Base-by-base conservation (phyloP, 1,140 invertebrate species). In the Drosophila carrolli region DNA sequence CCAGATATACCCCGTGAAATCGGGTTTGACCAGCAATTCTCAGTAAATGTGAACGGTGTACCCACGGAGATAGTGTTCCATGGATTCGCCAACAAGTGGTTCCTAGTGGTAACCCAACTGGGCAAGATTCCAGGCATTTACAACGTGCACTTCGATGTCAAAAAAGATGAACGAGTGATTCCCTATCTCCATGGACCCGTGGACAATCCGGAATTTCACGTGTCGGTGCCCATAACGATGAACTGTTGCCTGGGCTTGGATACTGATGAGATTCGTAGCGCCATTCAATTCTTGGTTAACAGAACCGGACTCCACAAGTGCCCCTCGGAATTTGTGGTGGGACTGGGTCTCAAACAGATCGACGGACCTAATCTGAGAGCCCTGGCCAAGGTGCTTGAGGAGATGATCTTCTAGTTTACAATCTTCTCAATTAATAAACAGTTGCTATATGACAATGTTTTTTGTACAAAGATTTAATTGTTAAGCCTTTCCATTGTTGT, bases 271-370 rank as follows among this genome's bases (percentile, higher is more conserved):
- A 53, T 56, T 0, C 82, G 89, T 14, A 86, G 91, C 40, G 91
- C 63, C 14, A 90, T 92, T 6, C 91, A 92, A 32, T 92, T 90
- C 6, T 46, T 92, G 43, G 59, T 92, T 1, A 92, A 92, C 47
- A 78, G 68, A 43, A 85, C 91, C 1, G 48, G 46, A 1, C 66
- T 92, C 32, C 75, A 75, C 58, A 75, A 68, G 37, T 90, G 85
- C 14, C 82, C 80, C 11, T 76, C 46, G 1, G 85, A 92, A 8
- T 60, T 92, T 2, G 23, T 92, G 0, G 81, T 92, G 5, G 79
- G 74, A 0, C 29, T 92, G 7, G 91, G 91, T 0, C 35, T 92
- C 0, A 91, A 84, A 16, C 38, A 78, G 8, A 59, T 90, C 11
- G 75, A 91, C 8, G 59, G 78, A 10, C 57, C 71, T n/a, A 66